Evolutionary conservation across 92 coral and sea anemone species (phyloP).

Genomic region (Epizoanthus fatuus): DNA sequence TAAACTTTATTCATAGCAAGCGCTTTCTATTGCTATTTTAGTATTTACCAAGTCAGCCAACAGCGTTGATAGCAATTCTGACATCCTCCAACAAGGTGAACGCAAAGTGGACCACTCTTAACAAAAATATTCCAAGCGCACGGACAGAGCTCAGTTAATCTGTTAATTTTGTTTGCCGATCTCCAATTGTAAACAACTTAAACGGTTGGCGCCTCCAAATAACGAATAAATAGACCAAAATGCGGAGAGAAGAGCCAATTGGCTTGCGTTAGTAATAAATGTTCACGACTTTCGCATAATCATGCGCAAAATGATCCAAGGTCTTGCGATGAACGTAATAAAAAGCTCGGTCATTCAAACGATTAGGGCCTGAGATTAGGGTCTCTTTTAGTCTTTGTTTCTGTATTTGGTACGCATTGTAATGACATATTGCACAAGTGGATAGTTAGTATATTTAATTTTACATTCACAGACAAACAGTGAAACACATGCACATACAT

Average conservation of each 20-base stretch:
- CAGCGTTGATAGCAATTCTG: conserved; percentile 32
- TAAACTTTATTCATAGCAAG: conserved; percentile 32
- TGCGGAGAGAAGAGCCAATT: background rate
- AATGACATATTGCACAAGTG: conserved; percentile 13
- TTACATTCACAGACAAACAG: too few relatives aligned
- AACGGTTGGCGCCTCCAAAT: conserved; percentile 1
- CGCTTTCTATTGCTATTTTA: background rate
- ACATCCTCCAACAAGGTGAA: background rate
- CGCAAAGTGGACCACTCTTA: background rate
- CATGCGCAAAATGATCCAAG: background rate
- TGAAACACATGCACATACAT: too few relatives aligned
- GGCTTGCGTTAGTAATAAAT: background rate
- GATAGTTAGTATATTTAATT: background rate
- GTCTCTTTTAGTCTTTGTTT: background rate
- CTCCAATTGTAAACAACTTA: conserved; percentile 7
- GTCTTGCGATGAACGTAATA: too few relatives aligned
- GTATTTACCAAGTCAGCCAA: conserved; percentile 22
- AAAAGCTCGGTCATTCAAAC: too few relatives aligned
- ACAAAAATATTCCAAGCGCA: background rate
- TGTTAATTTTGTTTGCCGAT: background rate
- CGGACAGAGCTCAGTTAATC: background rate
- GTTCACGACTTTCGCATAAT: conserved; percentile 4
- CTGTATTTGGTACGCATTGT: background rate
- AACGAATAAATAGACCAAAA: background rate
- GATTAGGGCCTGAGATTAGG: background rate